Base-by-base conservation (phyloP, 2,113 vertebrate genomes). In the Xerus inauris region DNA sequence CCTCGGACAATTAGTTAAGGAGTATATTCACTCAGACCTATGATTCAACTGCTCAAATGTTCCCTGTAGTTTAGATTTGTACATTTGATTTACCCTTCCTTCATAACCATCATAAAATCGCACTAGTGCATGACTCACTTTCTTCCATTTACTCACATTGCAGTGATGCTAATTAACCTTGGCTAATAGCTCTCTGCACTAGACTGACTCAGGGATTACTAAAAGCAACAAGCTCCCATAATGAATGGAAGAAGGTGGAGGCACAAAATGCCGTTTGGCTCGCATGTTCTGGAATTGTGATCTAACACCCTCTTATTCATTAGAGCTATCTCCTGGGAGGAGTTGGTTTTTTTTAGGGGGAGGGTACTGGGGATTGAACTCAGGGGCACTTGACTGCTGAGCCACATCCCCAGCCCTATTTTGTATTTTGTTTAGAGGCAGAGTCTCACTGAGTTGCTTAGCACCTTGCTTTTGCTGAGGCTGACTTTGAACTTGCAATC, bases 81-180 rank as follows among this genome's bases (percentile, higher is more conserved):
- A 83, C 94, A 92, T 95, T 90, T 95, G 95, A 98, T 97, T 89
- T 97, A 81, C 94, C 85, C 93, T 95, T 95, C 96, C 98, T 91
- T 97, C 95, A 94, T 96, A 98, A 95, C 94, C 90, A n/a, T 97
- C 97, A 98, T 98, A 97, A 98, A 98, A 98, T 97, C 72, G 0
- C 97, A 98, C 97, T 98, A 97, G 59, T 57, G 77, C 93, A 10
- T 98, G 98, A 98, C 88, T 99, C 98, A 98, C 95, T 91, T 92
- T 96, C 88, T 91, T 97, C 98, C 97, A 93, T 90, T 98, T 97
- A 97, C 95, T 98, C 87, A 97, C 96, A 94, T 95, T 97, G 98
- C 95, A 88, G 83, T 91, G 95, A 95, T 81, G 92, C 81, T 98
- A 98, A 98, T 98, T 98, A 98, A 97, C 98, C 92, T 98, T 96